phyloP scores from a whole-genome alignment of 2,888 invertebrate species.

The Amitus sp. region DNA sequence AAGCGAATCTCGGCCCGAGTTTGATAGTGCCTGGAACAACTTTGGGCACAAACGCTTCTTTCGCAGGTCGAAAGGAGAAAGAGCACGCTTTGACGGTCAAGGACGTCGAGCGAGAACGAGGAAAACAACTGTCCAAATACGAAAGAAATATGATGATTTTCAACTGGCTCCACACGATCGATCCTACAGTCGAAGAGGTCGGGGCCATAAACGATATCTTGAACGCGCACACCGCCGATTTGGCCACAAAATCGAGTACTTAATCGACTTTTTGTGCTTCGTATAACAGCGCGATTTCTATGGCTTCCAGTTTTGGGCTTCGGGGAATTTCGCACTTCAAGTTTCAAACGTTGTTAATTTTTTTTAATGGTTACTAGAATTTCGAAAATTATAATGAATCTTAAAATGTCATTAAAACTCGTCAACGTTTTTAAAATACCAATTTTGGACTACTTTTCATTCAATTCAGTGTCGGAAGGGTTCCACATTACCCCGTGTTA shows the following conservation, averaged over 20 bases:
- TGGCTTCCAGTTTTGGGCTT: not conserved
- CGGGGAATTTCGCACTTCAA: no score
- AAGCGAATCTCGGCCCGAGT: constrained; percentile 56
- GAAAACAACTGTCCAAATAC: constrained; percentile 87
- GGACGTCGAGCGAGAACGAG: constrained; percentile 83
- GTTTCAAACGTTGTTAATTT: no score
- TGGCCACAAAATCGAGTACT: not conserved
- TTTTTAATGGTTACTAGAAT: no score
- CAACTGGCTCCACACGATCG: constrained; percentile 91
- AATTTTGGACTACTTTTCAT: no score
- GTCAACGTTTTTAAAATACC: no score
- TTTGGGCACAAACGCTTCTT: constrained; percentile 64
- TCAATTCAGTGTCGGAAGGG: no score
- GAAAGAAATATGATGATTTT: constrained; percentile 96
- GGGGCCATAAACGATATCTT: not conserved
- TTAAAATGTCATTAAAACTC: no score
- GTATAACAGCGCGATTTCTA: not conserved
- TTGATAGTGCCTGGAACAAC: constrained; percentile 64
- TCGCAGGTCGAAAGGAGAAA: constrained; percentile 44
- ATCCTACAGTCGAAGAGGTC: constrained; percentile 72
- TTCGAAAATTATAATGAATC: no score
- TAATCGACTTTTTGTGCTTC: not conserved
- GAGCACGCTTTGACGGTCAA: constrained; percentile 75
- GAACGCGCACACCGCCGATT: not conserved
- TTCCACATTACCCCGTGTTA: no score